These are phyloP conservation scores for Apostichopus japonicus DNA, from an alignment of 35 echinoderm and acorn worm genomes.

Conservation along the genomic window DNA sequence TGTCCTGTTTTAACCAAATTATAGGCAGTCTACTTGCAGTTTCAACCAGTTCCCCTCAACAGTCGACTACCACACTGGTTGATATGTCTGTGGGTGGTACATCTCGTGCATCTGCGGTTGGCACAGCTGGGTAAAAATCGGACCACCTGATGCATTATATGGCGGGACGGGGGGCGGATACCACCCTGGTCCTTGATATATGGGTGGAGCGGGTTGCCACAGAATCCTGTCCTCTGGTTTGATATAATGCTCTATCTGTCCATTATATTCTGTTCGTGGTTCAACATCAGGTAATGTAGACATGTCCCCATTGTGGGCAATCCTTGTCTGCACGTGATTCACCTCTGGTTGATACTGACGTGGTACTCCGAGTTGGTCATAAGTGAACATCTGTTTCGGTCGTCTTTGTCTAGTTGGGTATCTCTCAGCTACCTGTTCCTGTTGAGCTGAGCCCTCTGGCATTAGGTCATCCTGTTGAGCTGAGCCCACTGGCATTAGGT, in stretches of 20 bases:
- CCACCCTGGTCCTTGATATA: not conserved
- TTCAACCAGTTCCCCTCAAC: too few relatives aligned
- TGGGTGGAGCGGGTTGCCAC: not conserved
- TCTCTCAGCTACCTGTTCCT: not conserved
- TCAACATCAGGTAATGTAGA: not conserved
- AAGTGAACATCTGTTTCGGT: slow-evolving; percentile 2
- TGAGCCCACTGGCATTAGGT: not conserved
- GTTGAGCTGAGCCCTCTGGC: not conserved
- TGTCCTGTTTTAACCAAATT: too few relatives aligned
- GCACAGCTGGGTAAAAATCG: not conserved
- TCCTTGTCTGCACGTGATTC: not conserved
- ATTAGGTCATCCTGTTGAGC: not conserved
- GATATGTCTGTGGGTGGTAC: not conserved
- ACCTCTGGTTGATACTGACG: not conserved
- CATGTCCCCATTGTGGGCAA: not conserved
- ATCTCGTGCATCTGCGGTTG: not conserved
- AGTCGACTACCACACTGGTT: not conserved
- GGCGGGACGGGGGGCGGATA: not conserved
- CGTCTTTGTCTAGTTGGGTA: slow-evolving; percentile 38
- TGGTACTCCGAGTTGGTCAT: slow-evolving; percentile 17
- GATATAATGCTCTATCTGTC: not conserved
- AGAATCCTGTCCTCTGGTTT: too few relatives aligned
- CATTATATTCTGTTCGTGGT: not conserved
- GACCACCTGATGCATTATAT: not conserved
- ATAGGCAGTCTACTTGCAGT: too few relatives aligned